phyloP scores from a whole-genome alignment of 2,888 invertebrate species.

The Drosophila cracens region DNA sequence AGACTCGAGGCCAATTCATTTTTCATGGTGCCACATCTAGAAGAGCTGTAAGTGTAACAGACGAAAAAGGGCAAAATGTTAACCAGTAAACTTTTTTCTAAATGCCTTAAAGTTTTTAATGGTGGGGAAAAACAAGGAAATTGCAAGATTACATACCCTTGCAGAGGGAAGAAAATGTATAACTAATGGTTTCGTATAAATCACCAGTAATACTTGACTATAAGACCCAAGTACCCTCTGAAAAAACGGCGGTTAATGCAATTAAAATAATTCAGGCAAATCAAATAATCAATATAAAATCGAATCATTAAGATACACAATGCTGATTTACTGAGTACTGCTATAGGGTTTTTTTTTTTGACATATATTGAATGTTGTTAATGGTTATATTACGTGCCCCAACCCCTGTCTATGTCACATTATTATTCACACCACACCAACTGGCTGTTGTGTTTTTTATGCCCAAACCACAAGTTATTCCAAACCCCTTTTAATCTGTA shows the following conservation, averaged over 20 bases:
- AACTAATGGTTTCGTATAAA: neutral
- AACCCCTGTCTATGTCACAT: conserved; percentile 3
- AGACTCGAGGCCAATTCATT: conserved; percentile 90
- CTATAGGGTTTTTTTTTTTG: neutral
- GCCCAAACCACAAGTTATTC: conserved; percentile 37
- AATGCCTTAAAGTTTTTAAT: conserved; percentile 17
- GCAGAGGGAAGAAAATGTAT: neutral
- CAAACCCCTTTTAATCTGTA: conserved; percentile 45
- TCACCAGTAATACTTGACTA: neutral
- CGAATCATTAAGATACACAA: neutral
- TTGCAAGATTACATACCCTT: neutral
- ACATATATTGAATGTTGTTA: conserved; percentile 7
- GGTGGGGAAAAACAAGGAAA: neutral
- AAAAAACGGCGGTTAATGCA: neutral
- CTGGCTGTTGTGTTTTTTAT: neutral
- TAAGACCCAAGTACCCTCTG: neutral
- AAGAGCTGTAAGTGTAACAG: conserved; percentile 89
- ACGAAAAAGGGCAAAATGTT: neutral
- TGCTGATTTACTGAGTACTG: neutral
- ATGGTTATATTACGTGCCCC: conserved; percentile 7
- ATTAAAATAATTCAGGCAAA: neutral
- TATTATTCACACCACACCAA: conserved; percentile 8
- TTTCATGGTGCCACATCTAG: conserved; percentile 88
- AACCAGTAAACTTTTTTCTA: conserved; percentile 10
- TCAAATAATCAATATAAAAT: neutral